These are phyloP conservation scores for Meliscaeva auricollis DNA, from an alignment of 2,888 invertebrate species.

Conservation along the genomic window DNA sequence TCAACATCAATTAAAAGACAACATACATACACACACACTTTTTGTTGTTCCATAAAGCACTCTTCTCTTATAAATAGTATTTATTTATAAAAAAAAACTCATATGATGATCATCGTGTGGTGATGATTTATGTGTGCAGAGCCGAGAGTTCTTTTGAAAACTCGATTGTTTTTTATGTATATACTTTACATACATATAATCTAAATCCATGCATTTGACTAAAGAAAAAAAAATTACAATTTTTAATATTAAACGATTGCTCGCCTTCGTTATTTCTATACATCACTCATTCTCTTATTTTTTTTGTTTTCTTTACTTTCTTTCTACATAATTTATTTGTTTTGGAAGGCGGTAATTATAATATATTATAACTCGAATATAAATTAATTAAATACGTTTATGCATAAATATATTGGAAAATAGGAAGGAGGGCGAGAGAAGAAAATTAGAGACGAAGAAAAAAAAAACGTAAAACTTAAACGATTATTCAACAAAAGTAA, in stretches of 20 bases:
- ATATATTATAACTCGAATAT: slow-evolving; percentile 63
- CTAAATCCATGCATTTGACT: slow-evolving; percentile 74
- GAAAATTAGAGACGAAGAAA: slow-evolving; percentile 27
- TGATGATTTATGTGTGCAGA: slow-evolving; percentile 51
- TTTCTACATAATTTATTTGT: slow-evolving; percentile 59
- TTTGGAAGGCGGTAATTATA: slow-evolving; percentile 66
- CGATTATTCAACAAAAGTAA: slow-evolving; percentile 68
- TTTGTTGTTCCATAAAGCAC: slow-evolving; percentile 68
- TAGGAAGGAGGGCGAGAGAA: slow-evolving; percentile 17
- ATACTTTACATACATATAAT: slow-evolving; percentile 27
- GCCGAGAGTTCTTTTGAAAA: slow-evolving; percentile 33
- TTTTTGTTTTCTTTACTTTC: no score
- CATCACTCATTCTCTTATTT: slow-evolving; percentile 47
- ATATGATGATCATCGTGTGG: slow-evolving; percentile 40
- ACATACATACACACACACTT: slow-evolving; percentile 45
- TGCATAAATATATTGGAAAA: slow-evolving; percentile 69
- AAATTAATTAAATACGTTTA: slow-evolving; percentile 68
- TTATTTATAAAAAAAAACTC: slow-evolving; percentile 40
- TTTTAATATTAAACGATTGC: slow-evolving; percentile 42
- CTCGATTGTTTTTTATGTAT: slow-evolving; percentile 28
- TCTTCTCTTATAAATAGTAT: slow-evolving; percentile 43
- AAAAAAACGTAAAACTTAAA: slow-evolving; percentile 54
- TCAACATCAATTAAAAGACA: slow-evolving; percentile 16
- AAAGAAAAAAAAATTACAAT: slow-evolving; percentile 61
- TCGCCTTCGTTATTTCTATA: slow-evolving; percentile 60